phyloP scores from a whole-genome alignment of 1,140 invertebrate genomes.

The Neodiprion pinetum region DNA sequence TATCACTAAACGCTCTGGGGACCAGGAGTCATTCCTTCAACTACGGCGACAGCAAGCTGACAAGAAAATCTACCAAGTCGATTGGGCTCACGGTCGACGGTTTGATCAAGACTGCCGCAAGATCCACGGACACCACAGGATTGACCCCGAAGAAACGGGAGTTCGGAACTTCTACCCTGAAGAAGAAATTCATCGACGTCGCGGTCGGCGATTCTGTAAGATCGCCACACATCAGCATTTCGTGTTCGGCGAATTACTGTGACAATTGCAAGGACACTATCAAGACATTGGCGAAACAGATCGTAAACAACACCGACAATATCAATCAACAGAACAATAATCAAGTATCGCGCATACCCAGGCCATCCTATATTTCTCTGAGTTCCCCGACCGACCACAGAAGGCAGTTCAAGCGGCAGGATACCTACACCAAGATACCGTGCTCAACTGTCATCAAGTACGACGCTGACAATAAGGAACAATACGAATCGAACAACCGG shows the following conservation, averaged over 20 bases:
- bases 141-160: conserved; percentile 47
- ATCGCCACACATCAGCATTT: conserved; percentile 59
- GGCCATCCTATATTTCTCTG: conserved; percentile 29
- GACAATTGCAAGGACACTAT: conserved; percentile 72
- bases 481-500: conserved; percentile 47
- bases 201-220: conserved; percentile 64
- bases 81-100: conserved; percentile 45
- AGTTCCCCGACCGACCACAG: conserved; percentile 38
- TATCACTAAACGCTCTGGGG: conserved; percentile 46
- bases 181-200: conserved; percentile 60
- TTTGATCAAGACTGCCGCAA: conserved; percentile 39
- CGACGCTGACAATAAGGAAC: conserved; percentile 53
- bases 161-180: conserved; percentile 59
- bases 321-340: conserved; percentile 43
- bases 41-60: conserved; percentile 47
- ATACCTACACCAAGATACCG: conserved; percentile 54
- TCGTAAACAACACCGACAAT: conserved; percentile 40
- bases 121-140: conserved; percentile 50
- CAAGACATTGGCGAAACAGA: conserved; percentile 57
- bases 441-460: conserved; percentile 44
- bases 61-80: conserved; percentile 41
- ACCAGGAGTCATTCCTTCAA: conserved; percentile 53
- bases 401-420: conserved; percentile 53
- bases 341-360: conserved; percentile 46
- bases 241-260: conserved; percentile 67